A percentile compares a stretch with the other conserved stretches of the same genome.
phyloP scores from a whole-genome alignment of 2,797 vertebrate genomes.

The Ctenopoma multispine region DNA sequence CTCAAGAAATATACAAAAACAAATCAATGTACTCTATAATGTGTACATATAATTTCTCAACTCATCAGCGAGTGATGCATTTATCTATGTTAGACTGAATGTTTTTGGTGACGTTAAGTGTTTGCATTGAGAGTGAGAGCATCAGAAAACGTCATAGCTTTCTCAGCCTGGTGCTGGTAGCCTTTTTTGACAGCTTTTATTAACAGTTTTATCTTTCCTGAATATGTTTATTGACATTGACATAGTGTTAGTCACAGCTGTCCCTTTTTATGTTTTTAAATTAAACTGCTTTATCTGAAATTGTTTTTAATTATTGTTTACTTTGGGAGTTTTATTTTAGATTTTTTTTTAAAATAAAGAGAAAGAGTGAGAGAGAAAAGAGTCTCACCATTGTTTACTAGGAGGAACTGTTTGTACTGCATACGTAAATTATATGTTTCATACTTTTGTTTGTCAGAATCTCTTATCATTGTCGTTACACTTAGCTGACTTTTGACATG shows the following conservation, averaged over 20 bases:
- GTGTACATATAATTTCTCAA: neutral
- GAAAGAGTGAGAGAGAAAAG: neutral
- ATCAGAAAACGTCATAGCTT: too few relatives aligned
- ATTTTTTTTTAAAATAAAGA: neutral
- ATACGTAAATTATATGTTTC: constrained; percentile 15
- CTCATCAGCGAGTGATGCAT: neutral
- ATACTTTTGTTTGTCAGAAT: constrained; percentile 24
- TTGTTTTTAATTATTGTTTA: neutral
- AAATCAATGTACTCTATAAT: too few relatives aligned
- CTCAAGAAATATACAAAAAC: too few relatives aligned
- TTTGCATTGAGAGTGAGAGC: too few relatives aligned
- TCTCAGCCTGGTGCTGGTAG: constrained; percentile 28
- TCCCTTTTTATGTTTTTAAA: neutral
- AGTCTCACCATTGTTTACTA: constrained; percentile 1
- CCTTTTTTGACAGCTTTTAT: constrained; percentile 25
- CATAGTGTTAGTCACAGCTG: neutral
- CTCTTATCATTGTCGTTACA: constrained; percentile 10
- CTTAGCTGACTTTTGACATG: constrained; percentile 40
- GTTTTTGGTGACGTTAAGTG: too few relatives aligned
- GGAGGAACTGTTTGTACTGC: neutral
- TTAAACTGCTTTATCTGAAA: neutral
- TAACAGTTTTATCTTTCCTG: neutral
- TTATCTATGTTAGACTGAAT: too few relatives aligned
- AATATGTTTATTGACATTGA: neutral
- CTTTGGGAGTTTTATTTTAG: neutral